Evolutionary conservation across 2,797 vertebrate species (phyloP).

Genomic region (Propithecus deckenii): DNA sequence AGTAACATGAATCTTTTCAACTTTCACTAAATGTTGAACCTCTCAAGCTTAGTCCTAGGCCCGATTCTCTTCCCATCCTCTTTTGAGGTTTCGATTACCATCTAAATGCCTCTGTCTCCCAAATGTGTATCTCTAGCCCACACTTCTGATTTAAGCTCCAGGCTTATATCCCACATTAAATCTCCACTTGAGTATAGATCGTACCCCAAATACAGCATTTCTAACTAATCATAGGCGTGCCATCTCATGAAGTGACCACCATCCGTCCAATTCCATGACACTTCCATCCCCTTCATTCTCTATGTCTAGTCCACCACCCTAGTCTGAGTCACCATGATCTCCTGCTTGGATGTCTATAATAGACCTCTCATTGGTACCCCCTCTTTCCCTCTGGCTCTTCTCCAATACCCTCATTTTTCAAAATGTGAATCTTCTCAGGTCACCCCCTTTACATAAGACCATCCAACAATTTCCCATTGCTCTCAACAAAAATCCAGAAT

Average conservation of each 20-base stretch:
- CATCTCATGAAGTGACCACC: neutral
- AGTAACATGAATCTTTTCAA: neutral
- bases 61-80: neutral
- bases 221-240: neutral
- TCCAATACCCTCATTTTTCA: neutral
- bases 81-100: neutral
- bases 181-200: neutral
- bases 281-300: neutral
- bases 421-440: neutral
- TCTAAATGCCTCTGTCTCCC: neutral
- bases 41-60: neutral
- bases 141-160: neutral
- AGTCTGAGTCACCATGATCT: neutral
- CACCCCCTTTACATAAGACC: neutral
- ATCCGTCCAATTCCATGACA: neutral
- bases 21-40: neutral
- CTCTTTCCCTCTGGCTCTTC: neutral
- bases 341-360: neutral
- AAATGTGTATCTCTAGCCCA: neutral
- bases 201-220: neutral
- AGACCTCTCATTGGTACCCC: neutral
- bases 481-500: neutral
- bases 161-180: neutral
- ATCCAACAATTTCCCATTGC: neutral
- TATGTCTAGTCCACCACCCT: neutral